Evolutionary conservation across 2,113 vertebrate species (phyloP), one percentile per base, ranked within the genome.

Genomic region (Bujurquina vittata): DNA sequence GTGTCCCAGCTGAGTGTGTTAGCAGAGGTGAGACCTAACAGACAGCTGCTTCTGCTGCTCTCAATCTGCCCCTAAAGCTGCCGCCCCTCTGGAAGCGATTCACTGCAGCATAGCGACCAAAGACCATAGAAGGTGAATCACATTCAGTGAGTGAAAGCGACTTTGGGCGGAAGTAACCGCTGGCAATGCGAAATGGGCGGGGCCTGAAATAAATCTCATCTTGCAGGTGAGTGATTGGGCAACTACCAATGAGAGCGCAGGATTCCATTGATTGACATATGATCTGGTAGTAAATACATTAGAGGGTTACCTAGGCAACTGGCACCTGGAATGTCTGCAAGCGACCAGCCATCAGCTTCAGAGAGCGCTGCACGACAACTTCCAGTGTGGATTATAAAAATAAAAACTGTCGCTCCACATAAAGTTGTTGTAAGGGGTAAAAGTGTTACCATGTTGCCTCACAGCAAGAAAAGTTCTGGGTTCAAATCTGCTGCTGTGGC

Each of bases 381-480:
- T 52, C 43, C 43, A 49, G 43, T 20, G 17, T 52, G 23, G 29
- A 23, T 72, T 72, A 52, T 52, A 5, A 72, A 72, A 52, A 72
- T 31, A 69, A 49, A 69, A 49, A 29, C 23, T 49, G 10, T 0
- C 43, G 23, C 40, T 0, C 46, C 40, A 49, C 40, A 49, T 49
- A 20, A 40, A 29, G 63, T 69, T 69, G 65, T 52, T 69, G 11
- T 69, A 17, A 1, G 0, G 65, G 65, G 37, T 43, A 10, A 72
- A 31, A 72, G 23, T 72, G 65, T 23, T 52, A 15, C 65, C 23
- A 31, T 72, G 65, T 72, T 72, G 17, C 43, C 65, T 72, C 43
- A 72, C 65, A 72, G 43, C 65, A 72, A 72, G 65, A 72, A 72
- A 52, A 33, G 65, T 52, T 52, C 65, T 72, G 10, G 23, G 43